phyloP scores from a whole-genome alignment of 2,113 vertebrate genomes.

The Cichladusa arquata region DNA sequence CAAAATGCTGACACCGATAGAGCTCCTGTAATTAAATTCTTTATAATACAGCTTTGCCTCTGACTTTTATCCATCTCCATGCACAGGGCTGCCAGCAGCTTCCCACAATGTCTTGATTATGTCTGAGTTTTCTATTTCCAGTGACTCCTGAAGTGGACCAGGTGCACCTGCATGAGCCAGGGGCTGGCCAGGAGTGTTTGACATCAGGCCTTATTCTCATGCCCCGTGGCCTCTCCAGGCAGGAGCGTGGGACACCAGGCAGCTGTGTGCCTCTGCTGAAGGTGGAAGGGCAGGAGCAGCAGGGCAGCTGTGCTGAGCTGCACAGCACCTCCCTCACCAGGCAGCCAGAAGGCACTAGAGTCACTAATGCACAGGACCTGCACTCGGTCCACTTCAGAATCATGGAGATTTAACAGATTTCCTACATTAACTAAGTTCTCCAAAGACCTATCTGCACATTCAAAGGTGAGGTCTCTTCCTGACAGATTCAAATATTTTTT shows the following conservation, averaged over 20 bases:
- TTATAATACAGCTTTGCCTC: neutral
- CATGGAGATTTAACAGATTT: neutral
- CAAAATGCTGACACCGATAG: neutral
- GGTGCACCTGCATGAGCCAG: neutral
- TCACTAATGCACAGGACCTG: neutral
- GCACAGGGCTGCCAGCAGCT: neutral
- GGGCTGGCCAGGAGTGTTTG: neutral
- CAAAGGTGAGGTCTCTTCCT: neutral
- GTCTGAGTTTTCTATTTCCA: neutral
- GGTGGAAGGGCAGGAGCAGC: neutral
- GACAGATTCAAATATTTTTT: neutral
- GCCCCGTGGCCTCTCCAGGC: accelerated
- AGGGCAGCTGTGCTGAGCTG: accelerated
- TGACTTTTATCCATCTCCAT: neutral
- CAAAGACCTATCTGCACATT: neutral
- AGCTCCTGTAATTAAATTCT: conserved; percentile 7
- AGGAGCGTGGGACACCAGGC: neutral
- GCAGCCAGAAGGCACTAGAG: neutral
- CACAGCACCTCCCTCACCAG: neutral
- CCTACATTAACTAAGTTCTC: neutral
- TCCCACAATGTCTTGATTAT: neutral
- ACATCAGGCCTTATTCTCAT: neutral
- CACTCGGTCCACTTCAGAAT: neutral
- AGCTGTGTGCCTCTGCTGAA: accelerated
- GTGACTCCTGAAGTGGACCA: neutral